Evolutionary conservation across 1,140 invertebrate genomes (phyloP).

Genomic region (Euura saliciscinereae): DNA sequence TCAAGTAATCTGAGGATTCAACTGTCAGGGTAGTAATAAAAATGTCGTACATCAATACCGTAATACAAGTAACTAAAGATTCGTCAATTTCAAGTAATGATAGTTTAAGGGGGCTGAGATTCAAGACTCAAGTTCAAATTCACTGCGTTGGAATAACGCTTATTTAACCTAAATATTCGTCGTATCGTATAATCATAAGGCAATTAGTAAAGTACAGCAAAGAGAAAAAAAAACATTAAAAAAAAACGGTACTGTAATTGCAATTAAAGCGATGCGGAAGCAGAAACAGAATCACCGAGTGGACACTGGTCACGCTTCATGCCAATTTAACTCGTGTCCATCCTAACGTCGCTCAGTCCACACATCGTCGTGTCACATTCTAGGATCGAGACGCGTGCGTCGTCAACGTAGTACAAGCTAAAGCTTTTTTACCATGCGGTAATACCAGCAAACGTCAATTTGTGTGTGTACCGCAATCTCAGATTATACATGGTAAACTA

Average conservation of each 20-base stretch:
- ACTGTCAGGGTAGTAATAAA: too few relatives aligned
- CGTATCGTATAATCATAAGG: background rate
- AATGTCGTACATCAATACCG: too few relatives aligned
- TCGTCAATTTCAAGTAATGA: too few relatives aligned
- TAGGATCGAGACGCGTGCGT: background rate
- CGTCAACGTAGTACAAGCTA: slow-evolving; percentile 2
- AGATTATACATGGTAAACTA: too few relatives aligned
- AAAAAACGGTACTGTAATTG: slow-evolving; percentile 39
- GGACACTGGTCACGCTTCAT: slow-evolving; percentile 57
- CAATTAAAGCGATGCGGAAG: slow-evolving; percentile 57
- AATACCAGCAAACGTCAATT: too few relatives aligned
- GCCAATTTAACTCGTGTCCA: slow-evolving; percentile 50
- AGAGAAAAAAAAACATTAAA: too few relatives aligned
- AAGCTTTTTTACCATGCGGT: slow-evolving; percentile 4
- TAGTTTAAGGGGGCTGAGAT: too few relatives aligned
- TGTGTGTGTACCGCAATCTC: too few relatives aligned
- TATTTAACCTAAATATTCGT: slow-evolving; percentile 2
- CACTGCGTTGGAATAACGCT: too few relatives aligned
- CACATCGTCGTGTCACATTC: background rate
- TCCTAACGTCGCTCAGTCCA: background rate
- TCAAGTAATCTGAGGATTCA: too few relatives aligned
- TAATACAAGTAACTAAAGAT: too few relatives aligned
- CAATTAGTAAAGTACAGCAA: slow-evolving; percentile 35
- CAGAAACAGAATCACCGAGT: slow-evolving; percentile 28
- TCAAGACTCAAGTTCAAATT: too few relatives aligned